Evolutionary conservation across 2,797 vertebrate species (phyloP).

Genomic region (Orestias chungarensis): DNA sequence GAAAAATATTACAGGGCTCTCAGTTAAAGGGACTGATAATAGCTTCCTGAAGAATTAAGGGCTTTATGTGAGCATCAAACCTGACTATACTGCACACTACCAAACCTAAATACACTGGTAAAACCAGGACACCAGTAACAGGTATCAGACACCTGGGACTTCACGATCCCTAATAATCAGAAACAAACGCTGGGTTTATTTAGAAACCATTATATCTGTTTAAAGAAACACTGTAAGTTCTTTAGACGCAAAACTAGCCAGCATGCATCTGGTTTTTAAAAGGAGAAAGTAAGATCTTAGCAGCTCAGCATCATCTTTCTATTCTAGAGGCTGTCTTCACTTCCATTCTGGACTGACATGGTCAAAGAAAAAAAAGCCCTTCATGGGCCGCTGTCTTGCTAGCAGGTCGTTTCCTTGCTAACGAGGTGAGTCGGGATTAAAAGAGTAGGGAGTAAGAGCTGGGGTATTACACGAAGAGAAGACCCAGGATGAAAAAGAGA

Average conservation of each 20-base stretch:
- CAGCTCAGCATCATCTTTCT: conserved; percentile 27
- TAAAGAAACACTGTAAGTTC: not conserved
- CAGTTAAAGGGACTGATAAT: not conserved
- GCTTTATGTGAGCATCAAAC: not conserved
- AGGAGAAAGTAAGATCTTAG: not conserved
- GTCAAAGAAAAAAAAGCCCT: conserved; percentile 18
- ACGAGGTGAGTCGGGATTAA: conserved; percentile 17
- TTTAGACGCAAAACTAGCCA: not conserved
- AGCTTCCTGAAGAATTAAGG: not conserved
- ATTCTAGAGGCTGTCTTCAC: not conserved
- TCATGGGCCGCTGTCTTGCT: conserved; percentile 27
- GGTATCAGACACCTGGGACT: not conserved
- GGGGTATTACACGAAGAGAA: conserved; percentile 26
- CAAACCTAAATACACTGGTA: not conserved
- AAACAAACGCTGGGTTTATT: not conserved
- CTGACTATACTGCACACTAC: not conserved
- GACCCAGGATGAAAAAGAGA: conserved; percentile 4
- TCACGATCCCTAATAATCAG: not conserved
- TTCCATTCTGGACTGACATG: conserved; percentile 18
- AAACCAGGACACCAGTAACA: not conserved
- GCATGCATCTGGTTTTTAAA: not conserved
- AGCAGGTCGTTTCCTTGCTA: conserved; percentile 35
- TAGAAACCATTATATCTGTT: not conserved
- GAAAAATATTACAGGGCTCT: too few relatives aligned
- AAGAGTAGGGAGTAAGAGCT: conserved; percentile 7